phyloP scores from a whole-genome alignment of 2,113 vertebrate species.

The Neogobius melanostomus region DNA sequence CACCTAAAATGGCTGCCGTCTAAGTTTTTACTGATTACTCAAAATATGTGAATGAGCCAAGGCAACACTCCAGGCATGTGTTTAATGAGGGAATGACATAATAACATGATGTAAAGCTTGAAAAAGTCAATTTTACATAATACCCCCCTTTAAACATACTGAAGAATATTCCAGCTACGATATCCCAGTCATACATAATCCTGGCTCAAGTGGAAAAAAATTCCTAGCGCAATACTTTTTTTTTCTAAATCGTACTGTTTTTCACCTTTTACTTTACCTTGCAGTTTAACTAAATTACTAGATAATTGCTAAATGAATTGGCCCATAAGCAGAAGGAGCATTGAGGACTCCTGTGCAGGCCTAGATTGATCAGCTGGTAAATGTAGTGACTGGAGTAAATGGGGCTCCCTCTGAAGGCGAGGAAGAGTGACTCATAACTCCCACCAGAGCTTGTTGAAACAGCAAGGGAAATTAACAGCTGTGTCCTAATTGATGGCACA shows the following conservation, averaged over 20 bases:
- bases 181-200: no score
- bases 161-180: no score
- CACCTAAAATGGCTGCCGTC: no score
- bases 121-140: no score
- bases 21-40: no score
- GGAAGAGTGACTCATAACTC: constrained; percentile 42
- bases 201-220: no score
- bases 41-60: no score
- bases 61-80: no score
- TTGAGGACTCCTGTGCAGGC: constrained; percentile 3
- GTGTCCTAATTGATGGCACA: constrained; percentile 42
- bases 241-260: background rate
- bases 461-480: constrained; percentile 47
- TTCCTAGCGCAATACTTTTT: background rate
- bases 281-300: background rate
- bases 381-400: constrained; percentile 17
- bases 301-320: constrained; percentile 7
- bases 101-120: no score
- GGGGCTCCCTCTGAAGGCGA: constrained; percentile 24
- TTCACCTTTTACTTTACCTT: background rate
- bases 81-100: no score
- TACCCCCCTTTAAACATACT: no score
- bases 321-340: background rate
- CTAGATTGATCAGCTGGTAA: constrained; percentile 24
- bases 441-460: constrained; percentile 21